These are phyloP conservation scores for Oncopodura yosiiana DNA, from an alignment of 1,140 invertebrate genomes.

Conservation along the genomic window DNA sequence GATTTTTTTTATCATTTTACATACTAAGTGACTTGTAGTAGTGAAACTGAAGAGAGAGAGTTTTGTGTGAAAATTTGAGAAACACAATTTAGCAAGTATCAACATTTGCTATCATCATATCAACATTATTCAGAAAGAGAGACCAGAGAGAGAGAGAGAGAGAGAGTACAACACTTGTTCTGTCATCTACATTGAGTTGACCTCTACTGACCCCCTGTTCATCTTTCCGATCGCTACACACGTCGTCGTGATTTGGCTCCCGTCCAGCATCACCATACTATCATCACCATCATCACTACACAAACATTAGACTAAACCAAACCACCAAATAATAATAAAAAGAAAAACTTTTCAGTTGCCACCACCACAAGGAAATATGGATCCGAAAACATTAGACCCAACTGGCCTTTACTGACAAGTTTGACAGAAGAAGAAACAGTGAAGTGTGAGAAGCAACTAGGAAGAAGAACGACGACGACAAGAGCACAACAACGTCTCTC, in stretches of 20 bases:
- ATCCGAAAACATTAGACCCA: conserved; percentile 29
- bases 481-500: neutral
- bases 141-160: neutral
- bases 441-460: no score
- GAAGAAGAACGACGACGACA: neutral
- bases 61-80: no score
- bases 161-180: neutral
- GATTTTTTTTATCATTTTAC: no score
- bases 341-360: neutral
- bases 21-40: no score
- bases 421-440: no score
- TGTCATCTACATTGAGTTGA: conserved; percentile 12
- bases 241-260: conserved; percentile 5
- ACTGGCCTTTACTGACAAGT: conserved; percentile 33
- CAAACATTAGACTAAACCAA: neutral
- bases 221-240: neutral
- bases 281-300: neutral
- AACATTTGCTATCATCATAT: no score
- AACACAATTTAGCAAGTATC: no score
- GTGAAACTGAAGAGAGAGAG: no score
- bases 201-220: conserved; percentile 10
- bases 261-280: neutral
- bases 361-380: conserved; percentile 28
- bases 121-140: no score
- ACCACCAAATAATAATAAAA: neutral